Conservation (phyloP, 1,140 invertebrate species). For the Euura saliciscinereae region DNA sequence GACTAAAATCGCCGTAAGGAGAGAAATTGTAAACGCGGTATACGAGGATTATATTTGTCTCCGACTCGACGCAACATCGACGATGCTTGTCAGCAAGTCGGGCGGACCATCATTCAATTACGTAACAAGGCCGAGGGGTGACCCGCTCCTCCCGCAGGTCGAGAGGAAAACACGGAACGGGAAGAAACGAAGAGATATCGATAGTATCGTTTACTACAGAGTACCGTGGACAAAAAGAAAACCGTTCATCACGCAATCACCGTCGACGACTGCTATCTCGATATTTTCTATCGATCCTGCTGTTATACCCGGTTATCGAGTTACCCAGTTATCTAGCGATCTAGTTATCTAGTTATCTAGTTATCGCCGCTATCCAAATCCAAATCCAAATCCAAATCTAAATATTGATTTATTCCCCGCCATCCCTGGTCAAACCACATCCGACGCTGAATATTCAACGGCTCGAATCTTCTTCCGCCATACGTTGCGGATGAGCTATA, state of each 20-base stretch:
- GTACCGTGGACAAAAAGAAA: background rate
- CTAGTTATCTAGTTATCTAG: too few relatives aligned
- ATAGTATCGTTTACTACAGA: conserved; percentile 35
- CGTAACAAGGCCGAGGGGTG: conserved; percentile 38
- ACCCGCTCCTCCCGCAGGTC: conserved; percentile 21
- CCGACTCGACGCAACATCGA: conserved; percentile 45
- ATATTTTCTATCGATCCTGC: background rate
- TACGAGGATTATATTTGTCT: conserved; percentile 32
- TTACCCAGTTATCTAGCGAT: too few relatives aligned
- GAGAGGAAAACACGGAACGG: conserved; percentile 10
- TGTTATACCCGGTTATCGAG: background rate
- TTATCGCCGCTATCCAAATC: too few relatives aligned
- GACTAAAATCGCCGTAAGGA: background rate
- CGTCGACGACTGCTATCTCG: conserved; percentile 15
- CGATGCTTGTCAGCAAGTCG: conserved; percentile 47
- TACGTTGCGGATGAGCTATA: conserved; percentile 17
- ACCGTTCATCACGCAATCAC: too few relatives aligned
- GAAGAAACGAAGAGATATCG: conserved; percentile 27
- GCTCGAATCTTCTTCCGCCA: conserved; percentile 21
- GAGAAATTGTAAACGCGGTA: conserved; percentile 1
- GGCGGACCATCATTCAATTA: conserved; percentile 54
- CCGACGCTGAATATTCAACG: conserved; percentile 55
- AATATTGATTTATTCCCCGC: background rate
- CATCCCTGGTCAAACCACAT: background rate
- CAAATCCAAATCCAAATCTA: background rate